Conservation (phyloP, 2,888 invertebrate species). For the Platycheirus albimanus region DNA sequence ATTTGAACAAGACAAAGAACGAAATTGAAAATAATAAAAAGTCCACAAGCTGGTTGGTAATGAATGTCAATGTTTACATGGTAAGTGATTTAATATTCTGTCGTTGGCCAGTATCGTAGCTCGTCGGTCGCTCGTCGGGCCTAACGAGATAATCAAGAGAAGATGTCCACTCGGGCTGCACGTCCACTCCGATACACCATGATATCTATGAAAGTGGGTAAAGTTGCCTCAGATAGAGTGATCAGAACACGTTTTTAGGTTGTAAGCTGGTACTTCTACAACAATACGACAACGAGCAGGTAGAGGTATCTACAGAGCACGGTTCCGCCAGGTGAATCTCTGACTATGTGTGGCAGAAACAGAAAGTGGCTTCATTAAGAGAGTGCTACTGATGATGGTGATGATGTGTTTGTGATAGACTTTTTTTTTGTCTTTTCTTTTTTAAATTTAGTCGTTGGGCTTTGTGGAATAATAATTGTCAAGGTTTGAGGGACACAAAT, state of each 20-base stretch:
- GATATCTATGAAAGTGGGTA: slow-evolving; percentile 46
- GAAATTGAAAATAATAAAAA: slow-evolving; percentile 69
- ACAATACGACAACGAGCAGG: not conserved
- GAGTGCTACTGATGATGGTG: slow-evolving; percentile 35
- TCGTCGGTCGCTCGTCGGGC: no score
- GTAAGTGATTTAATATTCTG: slow-evolving; percentile 74
- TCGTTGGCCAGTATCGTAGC: slow-evolving; percentile 71
- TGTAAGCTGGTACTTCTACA: slow-evolving; percentile 43
- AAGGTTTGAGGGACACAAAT: slow-evolving; percentile 17
- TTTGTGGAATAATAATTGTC: slow-evolving; percentile 1
- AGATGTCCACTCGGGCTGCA: slow-evolving; percentile 37
- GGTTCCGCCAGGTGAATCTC: slow-evolving; percentile 22
- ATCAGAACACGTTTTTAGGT: slow-evolving; percentile 54
- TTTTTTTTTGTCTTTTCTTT: not conserved
- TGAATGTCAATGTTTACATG: slow-evolving; percentile 75
- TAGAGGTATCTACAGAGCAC: no score
- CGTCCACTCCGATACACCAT: not conserved
- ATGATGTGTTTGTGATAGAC: slow-evolving; percentile 42
- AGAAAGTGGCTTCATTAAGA: slow-evolving; percentile 65
- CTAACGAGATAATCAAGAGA: slow-evolving; percentile 74
- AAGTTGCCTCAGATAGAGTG: slow-evolving; percentile 63
- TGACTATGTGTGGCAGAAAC: slow-evolving; percentile 36
- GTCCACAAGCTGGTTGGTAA: slow-evolving; percentile 70
- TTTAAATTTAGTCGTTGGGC: not conserved
- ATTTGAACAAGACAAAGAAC: slow-evolving; percentile 67